Evolutionary conservation across 2,113 vertebrate species (phyloP).

Genomic region (Dipodomys ordii): DNA sequence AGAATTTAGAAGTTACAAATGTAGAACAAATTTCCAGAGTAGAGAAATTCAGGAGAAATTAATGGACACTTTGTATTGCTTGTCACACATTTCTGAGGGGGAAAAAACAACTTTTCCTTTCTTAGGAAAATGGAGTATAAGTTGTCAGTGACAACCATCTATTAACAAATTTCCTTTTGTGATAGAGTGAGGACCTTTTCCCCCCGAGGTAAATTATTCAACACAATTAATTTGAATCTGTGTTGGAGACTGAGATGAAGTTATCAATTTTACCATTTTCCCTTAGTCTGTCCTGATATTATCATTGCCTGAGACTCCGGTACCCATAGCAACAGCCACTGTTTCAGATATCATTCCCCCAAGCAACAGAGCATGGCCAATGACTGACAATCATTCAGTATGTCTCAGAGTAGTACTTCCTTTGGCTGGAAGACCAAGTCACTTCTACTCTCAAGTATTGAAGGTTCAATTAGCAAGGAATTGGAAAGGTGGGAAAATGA

Average conservation of each 20-base stretch:
- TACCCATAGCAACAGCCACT: constrained; percentile 83
- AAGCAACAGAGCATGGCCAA: constrained; percentile 53
- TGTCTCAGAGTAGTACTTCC: constrained; percentile 20
- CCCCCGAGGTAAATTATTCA: constrained; percentile 84
- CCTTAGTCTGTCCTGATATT: constrained; percentile 72
- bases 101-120: constrained; percentile 74
- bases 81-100: constrained; percentile 65
- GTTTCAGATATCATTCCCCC: constrained; percentile 34
- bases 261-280: constrained; percentile 77
- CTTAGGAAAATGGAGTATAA: constrained; percentile 66
- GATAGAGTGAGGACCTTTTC: constrained; percentile 44
- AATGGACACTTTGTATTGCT: constrained; percentile 69
- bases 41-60: constrained; percentile 77
- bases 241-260: constrained; percentile 80
- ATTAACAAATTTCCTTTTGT: constrained; percentile 79
- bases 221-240: constrained; percentile 81
- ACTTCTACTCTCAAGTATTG: constrained; percentile 23
- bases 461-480: constrained; percentile 11
- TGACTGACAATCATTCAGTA: constrained; percentile 74
- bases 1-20: constrained; percentile 75
- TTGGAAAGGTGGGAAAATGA: neutral
- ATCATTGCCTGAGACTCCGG: constrained; percentile 68
- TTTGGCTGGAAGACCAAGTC: neutral
- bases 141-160: constrained; percentile 65
- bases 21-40: constrained; percentile 66